Evolutionary conservation across 2,888 invertebrate species (phyloP).

Genomic region (Callyntrura guangdongensis): DNA sequence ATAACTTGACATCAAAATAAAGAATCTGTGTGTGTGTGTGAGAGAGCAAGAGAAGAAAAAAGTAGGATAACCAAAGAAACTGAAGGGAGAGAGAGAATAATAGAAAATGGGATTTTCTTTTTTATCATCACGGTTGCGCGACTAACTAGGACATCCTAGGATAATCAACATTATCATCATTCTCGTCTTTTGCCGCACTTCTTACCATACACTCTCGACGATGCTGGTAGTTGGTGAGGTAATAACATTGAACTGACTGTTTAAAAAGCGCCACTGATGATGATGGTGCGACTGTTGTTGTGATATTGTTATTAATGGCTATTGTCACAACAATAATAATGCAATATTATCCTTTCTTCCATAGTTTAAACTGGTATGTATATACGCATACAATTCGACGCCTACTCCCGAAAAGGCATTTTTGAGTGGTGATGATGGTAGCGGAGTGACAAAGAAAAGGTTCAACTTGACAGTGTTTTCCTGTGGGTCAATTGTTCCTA

Average conservation of each 20-base stretch:
- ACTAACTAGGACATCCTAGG: slow-evolving; percentile 71
- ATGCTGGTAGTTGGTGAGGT: slow-evolving; percentile 63
- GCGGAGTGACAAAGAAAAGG: slow-evolving; percentile 40
- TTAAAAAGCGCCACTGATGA: not conserved
- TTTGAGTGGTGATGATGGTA: not conserved
- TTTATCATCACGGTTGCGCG: slow-evolving; percentile 68
- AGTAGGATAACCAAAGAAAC: slow-evolving; percentile 31
- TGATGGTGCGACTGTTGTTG: not conserved
- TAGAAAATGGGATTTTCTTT: slow-evolving; percentile 63
- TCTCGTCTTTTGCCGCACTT: not conserved
- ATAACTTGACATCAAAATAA: slow-evolving; percentile 50
- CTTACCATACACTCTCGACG: not conserved
- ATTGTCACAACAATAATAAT: slow-evolving; percentile 42
- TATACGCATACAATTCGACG: not conserved
- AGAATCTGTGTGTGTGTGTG: too few species aligned
- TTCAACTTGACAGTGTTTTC: slow-evolving; percentile 73
- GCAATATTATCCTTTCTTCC: slow-evolving; percentile 40
- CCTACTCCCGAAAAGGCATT: slow-evolving; percentile 54
- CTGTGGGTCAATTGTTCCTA: slow-evolving; percentile 69
- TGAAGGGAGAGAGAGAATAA: slow-evolving; percentile 26
- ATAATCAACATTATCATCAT: slow-evolving; percentile 50
- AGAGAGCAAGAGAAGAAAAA: not conserved
- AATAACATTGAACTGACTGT: slow-evolving; percentile 76
- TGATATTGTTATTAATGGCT: slow-evolving; percentile 39
- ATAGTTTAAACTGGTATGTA: slow-evolving; percentile 30